A percentile compares a stretch with the other conserved stretches of the same genome.
These are phyloP conservation scores for Molossus alvarezi DNA, from an alignment of 2,797 vertebrate genomes.

Conservation along the genomic window DNA sequence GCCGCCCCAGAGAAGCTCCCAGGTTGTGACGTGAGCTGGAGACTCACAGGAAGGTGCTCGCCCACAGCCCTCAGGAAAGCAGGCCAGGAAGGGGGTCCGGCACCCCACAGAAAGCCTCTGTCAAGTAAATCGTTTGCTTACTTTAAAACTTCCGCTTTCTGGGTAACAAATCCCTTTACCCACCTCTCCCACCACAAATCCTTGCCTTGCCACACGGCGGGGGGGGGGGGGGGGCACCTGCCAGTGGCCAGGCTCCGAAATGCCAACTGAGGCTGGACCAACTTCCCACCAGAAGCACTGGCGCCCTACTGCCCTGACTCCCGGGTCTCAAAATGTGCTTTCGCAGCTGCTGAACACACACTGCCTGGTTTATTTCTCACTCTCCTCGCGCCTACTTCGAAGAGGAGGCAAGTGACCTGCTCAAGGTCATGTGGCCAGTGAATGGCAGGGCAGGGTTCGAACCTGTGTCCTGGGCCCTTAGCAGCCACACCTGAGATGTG, in stretches of 20 bases:
- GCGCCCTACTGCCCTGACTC: not conserved
- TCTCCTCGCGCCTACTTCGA: fast-evolving
- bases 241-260: not conserved
- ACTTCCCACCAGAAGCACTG: fast-evolving
- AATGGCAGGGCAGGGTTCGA: not conserved
- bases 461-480: not conserved
- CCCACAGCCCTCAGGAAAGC: too few relatives aligned
- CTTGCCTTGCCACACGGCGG: fast-evolving
- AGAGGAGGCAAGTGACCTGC: not conserved
- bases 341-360: too few relatives aligned
- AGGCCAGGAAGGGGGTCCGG: too few relatives aligned
- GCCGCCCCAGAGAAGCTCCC: not conserved
- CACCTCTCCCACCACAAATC: not conserved
- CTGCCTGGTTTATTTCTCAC: not conserved
- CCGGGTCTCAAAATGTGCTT: too few relatives aligned
- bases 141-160: not conserved
- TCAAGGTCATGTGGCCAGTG: not conserved
- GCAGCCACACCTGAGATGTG: not conserved
- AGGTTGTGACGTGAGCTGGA: not conserved
- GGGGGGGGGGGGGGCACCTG: fast-evolving
- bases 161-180: not conserved
- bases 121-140: not conserved
- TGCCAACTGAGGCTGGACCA: not conserved
- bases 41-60: too few relatives aligned
- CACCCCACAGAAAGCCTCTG: too few relatives aligned